A percentile compares a stretch with the other conserved stretches of the same genome.
Evolutionary conservation across 2,888 invertebrate genomes (phyloP).

Genomic region (Hybos culiciformis): DNA sequence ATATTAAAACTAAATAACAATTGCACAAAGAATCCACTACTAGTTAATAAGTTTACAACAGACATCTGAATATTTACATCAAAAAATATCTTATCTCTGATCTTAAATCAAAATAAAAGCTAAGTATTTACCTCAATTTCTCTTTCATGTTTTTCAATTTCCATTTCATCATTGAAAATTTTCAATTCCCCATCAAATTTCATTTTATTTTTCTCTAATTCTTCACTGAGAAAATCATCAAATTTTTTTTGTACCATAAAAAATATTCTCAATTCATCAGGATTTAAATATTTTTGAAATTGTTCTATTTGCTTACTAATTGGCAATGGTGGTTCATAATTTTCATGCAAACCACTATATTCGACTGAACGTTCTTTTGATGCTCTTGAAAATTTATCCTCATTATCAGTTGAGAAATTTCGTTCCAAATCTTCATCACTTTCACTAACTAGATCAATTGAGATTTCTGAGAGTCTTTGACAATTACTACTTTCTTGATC

Average conservation of each 20-base stretch:
- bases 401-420: constrained; percentile 27
- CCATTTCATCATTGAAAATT: constrained; percentile 33
- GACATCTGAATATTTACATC: too few relatives aligned
- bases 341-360: constrained; percentile 23
- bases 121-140: constrained; percentile 36
- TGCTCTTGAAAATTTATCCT: constrained; percentile 24
- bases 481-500: constrained; percentile 31
- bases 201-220: constrained; percentile 38
- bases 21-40: too few relatives aligned
- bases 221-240: constrained; percentile 41
- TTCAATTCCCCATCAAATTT: constrained; percentile 28
- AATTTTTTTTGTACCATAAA: constrained; percentile 41
- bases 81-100: too few relatives aligned
- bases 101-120: not conserved
- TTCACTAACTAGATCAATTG: constrained; percentile 34
- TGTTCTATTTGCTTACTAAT: constrained; percentile 34
- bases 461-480: constrained; percentile 33
- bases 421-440: constrained; percentile 34
- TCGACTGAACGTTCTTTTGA: constrained; percentile 29
- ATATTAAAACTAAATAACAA: too few relatives aligned
- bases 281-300: constrained; percentile 29
- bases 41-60: too few relatives aligned
- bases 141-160: constrained; percentile 43
- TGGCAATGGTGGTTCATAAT: constrained; percentile 12
- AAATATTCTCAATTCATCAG: constrained; percentile 32